Conservation (phyloP, 2,113 vertebrate genomes). For the Gymnogyps californianus region DNA sequence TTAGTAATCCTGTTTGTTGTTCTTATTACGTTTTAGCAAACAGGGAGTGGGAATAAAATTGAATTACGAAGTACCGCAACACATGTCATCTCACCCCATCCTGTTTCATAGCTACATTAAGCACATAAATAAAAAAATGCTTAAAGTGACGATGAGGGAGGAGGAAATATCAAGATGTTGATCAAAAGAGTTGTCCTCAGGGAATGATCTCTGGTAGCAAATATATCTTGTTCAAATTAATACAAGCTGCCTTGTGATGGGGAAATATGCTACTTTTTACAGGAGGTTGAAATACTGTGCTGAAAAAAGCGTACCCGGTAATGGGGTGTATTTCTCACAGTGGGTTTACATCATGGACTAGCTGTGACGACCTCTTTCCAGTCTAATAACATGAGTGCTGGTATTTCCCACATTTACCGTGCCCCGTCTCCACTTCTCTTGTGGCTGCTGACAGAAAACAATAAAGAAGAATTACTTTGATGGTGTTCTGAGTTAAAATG, state of each 20-base stretch:
- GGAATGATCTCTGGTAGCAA: background rate
- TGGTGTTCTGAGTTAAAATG: background rate
- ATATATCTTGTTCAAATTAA: slow-evolving; percentile 43
- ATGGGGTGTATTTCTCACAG: background rate
- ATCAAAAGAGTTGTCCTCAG: slow-evolving; percentile 29
- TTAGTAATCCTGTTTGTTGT: slow-evolving; percentile 68
- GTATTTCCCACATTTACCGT: background rate
- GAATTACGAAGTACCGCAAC: slow-evolving; percentile 23
- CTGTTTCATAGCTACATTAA: slow-evolving; percentile 38
- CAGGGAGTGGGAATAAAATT: slow-evolving; percentile 63
- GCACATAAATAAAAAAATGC: slow-evolving; percentile 28
- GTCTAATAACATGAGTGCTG: background rate
- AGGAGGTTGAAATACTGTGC: background rate
- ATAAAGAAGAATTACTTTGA: slow-evolving; percentile 46
- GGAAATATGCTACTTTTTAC: background rate
- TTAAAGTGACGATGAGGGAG: background rate
- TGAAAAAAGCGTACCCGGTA: background rate
- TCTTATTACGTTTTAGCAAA: slow-evolving; percentile 60
- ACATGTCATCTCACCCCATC: slow-evolving; percentile 14
- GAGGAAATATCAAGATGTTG: slow-evolving; percentile 34
- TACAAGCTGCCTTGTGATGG: background rate
- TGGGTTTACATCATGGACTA: background rate
- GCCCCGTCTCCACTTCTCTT: background rate
- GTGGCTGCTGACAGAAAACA: slow-evolving; percentile 22
- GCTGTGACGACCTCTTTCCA: background rate